phyloP scores from a whole-genome alignment of 2,888 invertebrate genomes.

The Trachelus troglodyta region DNA sequence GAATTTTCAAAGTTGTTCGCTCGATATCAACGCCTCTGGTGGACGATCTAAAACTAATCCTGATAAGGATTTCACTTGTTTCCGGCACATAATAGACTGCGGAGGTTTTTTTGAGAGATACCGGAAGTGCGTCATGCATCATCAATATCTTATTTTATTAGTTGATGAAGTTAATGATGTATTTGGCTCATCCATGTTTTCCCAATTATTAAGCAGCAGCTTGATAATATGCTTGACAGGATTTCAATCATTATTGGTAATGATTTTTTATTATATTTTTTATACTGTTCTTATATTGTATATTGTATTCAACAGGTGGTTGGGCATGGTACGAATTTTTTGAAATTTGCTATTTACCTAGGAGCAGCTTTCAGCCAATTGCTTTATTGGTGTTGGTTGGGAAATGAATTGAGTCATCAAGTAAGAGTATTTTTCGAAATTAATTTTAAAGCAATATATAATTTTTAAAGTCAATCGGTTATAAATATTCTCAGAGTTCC shows the following conservation, averaged over 20 bases:
- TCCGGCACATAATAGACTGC: background rate
- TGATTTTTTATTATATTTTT: constrained; percentile 1
- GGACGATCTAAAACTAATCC: background rate
- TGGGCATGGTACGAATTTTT: constrained; percentile 39
- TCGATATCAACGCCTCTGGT: background rate
- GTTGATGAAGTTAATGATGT: constrained; percentile 43
- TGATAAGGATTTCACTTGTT: background rate
- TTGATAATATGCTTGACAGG: constrained; percentile 56
- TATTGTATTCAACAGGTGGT: constrained; percentile 32
- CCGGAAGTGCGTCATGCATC: constrained; percentile 38
- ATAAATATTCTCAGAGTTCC: constrained; percentile 10
- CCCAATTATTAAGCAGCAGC: constrained; percentile 51
- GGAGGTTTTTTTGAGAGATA: background rate
- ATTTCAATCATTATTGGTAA: constrained; percentile 50
- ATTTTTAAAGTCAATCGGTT: background rate
- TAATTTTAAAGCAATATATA: background rate
- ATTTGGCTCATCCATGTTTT: constrained; percentile 43
- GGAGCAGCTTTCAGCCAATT: constrained; percentile 47
- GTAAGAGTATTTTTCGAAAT: constrained; percentile 23
- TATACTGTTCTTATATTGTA: background rate
- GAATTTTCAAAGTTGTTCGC: background rate
- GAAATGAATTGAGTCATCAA: constrained; percentile 46
- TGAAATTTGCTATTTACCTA: constrained; percentile 45
- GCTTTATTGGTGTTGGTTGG: constrained; percentile 48
- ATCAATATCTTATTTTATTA: constrained; percentile 42